These are phyloP conservation scores for Premnoplex brunnescens DNA, from an alignment of 2,797 vertebrate species.

Conservation along the genomic window DNA sequence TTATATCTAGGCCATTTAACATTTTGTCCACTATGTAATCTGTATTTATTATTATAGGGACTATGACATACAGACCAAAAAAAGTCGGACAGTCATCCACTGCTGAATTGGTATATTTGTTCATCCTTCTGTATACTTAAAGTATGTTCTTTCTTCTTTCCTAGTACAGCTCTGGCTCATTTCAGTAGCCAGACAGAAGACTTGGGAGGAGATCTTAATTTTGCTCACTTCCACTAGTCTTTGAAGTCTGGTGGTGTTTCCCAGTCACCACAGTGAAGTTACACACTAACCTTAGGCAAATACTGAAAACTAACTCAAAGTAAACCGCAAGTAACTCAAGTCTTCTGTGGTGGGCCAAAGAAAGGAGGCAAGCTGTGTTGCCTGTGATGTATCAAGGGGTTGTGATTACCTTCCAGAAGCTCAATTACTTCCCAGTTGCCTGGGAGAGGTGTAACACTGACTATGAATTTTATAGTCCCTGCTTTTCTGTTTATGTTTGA, in stretches of 20 bases:
- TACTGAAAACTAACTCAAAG: background rate
- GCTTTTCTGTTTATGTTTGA: background rate
- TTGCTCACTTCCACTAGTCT: background rate
- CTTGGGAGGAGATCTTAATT: background rate
- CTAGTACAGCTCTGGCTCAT: background rate
- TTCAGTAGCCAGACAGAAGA: background rate
- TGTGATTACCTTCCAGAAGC: background rate
- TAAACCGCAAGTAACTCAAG: background rate
- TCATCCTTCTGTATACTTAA: background rate
- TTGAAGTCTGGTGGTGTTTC: background rate
- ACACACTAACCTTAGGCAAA: background rate
- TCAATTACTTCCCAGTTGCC: background rate
- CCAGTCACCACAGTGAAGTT: background rate
- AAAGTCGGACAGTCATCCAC: background rate
- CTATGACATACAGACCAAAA: background rate
- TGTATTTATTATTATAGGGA: background rate
- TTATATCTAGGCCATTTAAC: background rate
- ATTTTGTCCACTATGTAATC: background rate
- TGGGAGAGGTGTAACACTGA: background rate
- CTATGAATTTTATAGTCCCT: background rate
- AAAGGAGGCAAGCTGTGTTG: background rate
- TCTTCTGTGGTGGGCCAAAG: background rate
- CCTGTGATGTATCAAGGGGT: background rate
- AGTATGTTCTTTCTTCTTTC: background rate
- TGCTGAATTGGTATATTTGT: background rate